Conservation (phyloP, 2,797 vertebrate species). For the Micrastur ruficollis region DNA sequence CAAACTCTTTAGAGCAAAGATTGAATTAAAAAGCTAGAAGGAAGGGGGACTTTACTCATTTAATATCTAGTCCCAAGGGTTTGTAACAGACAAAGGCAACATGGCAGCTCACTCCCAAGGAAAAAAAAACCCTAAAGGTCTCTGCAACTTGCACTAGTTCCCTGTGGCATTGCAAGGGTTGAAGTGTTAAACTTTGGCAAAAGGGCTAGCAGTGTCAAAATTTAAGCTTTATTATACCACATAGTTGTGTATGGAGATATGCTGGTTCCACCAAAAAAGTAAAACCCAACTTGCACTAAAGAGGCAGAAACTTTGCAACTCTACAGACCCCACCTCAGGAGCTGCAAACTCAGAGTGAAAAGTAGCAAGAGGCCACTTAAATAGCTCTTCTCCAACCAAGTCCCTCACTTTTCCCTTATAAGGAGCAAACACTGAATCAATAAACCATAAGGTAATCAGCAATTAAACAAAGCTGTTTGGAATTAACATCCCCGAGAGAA, state of each 20-base stretch:
- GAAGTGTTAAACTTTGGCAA: not conserved
- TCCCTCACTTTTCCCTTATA: conserved; percentile 49
- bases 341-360: not conserved
- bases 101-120: conserved; percentile 49
- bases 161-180: not conserved
- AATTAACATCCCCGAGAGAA: not conserved
- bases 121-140: not conserved
- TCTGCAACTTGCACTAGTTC: not conserved
- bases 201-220: not conserved
- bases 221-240: accelerated
- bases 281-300: not conserved
- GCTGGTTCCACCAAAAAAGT: not conserved
- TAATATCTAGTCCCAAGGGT: not conserved
- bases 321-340: not conserved
- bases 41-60: not conserved
- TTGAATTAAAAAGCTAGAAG: not conserved
- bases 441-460: not conserved
- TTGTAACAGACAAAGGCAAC: conserved; percentile 58
- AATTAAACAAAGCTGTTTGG: not conserved
- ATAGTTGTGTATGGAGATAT: accelerated
- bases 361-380: not conserved
- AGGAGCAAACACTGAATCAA: conserved; percentile 14
- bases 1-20: not conserved
- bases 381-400: not conserved
- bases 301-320: not conserved